Percentiles rank a stretch among this genome's conserved stretches.
These are phyloP conservation scores for Drymodes brunneopygia DNA, from an alignment of 2,113 vertebrate species.

Conservation along the genomic window DNA sequence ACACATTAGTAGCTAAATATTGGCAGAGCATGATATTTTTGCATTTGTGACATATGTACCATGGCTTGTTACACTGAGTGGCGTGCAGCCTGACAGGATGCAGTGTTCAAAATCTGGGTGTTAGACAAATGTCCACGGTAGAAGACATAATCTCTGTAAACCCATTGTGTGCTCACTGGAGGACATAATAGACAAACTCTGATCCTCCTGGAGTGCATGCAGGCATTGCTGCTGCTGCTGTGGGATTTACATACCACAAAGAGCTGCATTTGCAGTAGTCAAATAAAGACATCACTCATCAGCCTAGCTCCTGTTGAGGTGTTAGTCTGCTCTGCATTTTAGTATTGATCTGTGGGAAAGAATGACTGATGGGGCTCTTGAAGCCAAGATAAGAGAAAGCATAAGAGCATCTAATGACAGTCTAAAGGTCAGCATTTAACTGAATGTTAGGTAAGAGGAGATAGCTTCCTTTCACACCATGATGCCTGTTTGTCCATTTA, in stretches of 20 bases:
- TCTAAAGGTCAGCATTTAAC: background rate
- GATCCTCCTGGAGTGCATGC: background rate
- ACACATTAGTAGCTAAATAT: background rate
- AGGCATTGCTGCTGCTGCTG: background rate
- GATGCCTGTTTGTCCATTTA: background rate
- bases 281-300: background rate
- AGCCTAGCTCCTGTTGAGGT: background rate
- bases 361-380: background rate
- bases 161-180: background rate
- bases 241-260: background rate
- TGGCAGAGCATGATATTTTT: background rate
- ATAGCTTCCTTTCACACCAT: background rate
- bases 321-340: background rate
- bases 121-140: background rate
- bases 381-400: background rate
- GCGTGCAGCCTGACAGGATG: background rate
- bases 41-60: background rate
- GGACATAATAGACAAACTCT: background rate
- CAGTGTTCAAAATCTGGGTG: fast-evolving
- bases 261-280: background rate
- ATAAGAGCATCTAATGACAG: background rate
- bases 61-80: background rate
- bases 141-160: background rate
- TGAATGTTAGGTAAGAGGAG: background rate
- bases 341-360: background rate